These are phyloP conservation scores for Phalloptychus januarius DNA, from an alignment of 2,797 vertebrate genomes.

Conservation along the genomic window DNA sequence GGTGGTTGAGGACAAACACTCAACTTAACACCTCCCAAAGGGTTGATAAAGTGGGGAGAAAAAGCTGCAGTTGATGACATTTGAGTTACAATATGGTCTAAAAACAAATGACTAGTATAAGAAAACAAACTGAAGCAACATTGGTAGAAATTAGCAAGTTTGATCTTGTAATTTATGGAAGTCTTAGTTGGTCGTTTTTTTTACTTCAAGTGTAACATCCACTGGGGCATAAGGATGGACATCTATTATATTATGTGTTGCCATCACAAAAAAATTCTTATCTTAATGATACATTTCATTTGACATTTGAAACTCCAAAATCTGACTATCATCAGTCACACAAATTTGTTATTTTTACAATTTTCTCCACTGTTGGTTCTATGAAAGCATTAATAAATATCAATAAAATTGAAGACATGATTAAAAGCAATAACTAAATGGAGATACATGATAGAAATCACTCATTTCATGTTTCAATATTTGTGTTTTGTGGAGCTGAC, in stretches of 20 bases:
- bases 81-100: constrained; percentile 10
- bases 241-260: neutral
- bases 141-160: neutral
- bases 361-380: neutral
- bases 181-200: neutral
- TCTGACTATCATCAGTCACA: neutral
- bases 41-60: neutral
- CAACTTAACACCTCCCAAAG: constrained; percentile 33
- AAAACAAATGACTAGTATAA: constrained; percentile 1
- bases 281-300: neutral
- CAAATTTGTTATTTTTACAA: neutral
- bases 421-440: neutral
- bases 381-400: neutral
- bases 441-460: neutral
- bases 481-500: neutral
- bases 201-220: neutral
- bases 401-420: neutral
- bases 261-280: neutral
- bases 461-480: neutral
- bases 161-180: neutral
- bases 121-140: constrained; percentile 1
- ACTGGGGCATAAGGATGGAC: neutral
- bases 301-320: neutral
- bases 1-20: constrained; percentile 32
- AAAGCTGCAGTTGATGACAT: constrained; percentile 3